Percentiles rank a stretch among this genome's conserved stretches.
phyloP scores from a whole-genome alignment of 2,888 invertebrate species.

The Lochmaea crataegi region DNA sequence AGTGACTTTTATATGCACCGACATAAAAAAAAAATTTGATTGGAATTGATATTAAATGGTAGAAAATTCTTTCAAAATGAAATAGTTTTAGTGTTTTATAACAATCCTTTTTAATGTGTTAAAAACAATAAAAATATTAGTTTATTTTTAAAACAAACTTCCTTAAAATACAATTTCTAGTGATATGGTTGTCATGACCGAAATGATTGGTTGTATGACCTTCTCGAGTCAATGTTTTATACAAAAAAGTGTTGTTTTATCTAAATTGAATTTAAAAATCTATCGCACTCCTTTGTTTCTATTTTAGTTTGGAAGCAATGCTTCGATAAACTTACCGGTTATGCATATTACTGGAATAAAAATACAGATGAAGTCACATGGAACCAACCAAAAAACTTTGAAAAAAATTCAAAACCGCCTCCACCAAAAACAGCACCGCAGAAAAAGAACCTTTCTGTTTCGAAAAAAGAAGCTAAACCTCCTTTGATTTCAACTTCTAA shows the following conservation, averaged over 20 bases:
- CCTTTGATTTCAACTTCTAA: slow-evolving; percentile 46
- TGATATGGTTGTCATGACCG: not conserved
- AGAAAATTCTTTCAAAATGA: too few species aligned
- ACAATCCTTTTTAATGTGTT: not conserved
- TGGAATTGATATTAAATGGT: not conserved
- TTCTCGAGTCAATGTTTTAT: not conserved
- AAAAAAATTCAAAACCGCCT: slow-evolving; percentile 36
- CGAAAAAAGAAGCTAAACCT: slow-evolving; percentile 51
- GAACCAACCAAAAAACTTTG: slow-evolving; percentile 70
- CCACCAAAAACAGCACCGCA: slow-evolving; percentile 4
- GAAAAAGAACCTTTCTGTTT: slow-evolving; percentile 49
- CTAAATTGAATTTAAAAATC: not conserved
- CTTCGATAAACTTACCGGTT: slow-evolving; percentile 71
- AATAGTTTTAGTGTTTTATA: too few species aligned
- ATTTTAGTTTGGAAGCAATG: slow-evolving; percentile 74
- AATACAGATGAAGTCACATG: slow-evolving; percentile 74
- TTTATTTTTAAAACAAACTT: not conserved
- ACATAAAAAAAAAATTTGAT: too few species aligned
- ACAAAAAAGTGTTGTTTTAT: not conserved
- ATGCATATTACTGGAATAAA: slow-evolving; percentile 75
- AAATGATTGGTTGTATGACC: not conserved
- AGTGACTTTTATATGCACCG: not conserved
- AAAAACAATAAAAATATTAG: not conserved
- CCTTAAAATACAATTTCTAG: not conserved
- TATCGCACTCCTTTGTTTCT: not conserved